Conservation (phyloP, 2,113 vertebrate genomes). For the Maccullochella peelii region DNA sequence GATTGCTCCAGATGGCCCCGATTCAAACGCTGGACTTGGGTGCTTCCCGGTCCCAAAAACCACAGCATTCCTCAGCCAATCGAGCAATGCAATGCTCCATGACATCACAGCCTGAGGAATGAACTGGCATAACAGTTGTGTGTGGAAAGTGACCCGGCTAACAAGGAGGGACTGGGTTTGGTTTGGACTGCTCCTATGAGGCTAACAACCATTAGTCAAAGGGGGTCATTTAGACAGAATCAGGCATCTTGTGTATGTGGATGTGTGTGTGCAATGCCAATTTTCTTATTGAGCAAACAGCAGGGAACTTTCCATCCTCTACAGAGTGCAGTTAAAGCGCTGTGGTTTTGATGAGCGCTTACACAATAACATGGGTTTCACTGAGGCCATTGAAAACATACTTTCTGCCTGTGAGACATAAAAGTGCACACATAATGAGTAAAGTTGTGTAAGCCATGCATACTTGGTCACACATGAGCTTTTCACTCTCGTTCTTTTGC, state of each 20-base stretch:
- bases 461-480: constrained; percentile 15
- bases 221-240: constrained; percentile 34
- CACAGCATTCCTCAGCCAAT: constrained; percentile 82
- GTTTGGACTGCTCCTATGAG: constrained; percentile 46
- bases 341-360: constrained; percentile 59
- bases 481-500: constrained; percentile 20
- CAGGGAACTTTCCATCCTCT: constrained; percentile 41
- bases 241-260: neutral
- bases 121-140: constrained; percentile 71
- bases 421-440: constrained; percentile 21
- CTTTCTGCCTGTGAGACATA: constrained; percentile 38
- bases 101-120: constrained; percentile 83
- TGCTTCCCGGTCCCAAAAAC: constrained; percentile 67
- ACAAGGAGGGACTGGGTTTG: constrained; percentile 60
- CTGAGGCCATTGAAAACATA: constrained; percentile 41
- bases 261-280: neutral
- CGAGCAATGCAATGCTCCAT: constrained; percentile 68
- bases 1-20: constrained; percentile 46
- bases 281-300: constrained; percentile 50
- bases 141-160: constrained; percentile 74
- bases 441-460: constrained; percentile 26
- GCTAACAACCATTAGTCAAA: constrained; percentile 53
- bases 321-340: constrained; percentile 37
- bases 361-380: constrained; percentile 51
- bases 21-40: constrained; percentile 41